Percentiles rank a stretch among this genome's conserved stretches.
These are phyloP conservation scores for Gouania willdenowi DNA, from an alignment of 2,797 vertebrate species.

Conservation along the genomic window DNA sequence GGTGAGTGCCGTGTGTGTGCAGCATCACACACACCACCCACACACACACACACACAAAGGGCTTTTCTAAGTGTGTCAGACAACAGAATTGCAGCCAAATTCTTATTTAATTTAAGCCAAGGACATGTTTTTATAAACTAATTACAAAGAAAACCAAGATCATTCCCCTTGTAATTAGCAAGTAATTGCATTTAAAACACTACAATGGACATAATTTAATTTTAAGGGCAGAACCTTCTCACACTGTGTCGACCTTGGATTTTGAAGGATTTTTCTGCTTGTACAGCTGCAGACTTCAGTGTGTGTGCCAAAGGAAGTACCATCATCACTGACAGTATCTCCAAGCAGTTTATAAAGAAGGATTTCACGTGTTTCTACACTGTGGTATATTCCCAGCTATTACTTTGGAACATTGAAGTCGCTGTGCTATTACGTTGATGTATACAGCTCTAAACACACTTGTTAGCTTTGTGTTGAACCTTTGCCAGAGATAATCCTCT, in stretches of 20 bases:
- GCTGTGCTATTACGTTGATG: conserved; percentile 42
- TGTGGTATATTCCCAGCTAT: conserved; percentile 43
- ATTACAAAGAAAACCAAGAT: conserved; percentile 58
- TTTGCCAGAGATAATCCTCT: conserved; percentile 37
- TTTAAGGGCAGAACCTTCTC: conserved; percentile 34
- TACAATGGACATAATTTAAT: conserved; percentile 57
- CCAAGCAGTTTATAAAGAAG: conserved; percentile 58
- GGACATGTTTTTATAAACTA: conserved; percentile 31
- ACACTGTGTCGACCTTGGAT: conserved; percentile 20
- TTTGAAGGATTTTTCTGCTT: conserved; percentile 13
- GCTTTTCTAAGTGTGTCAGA: no score
- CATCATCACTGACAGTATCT: conserved; percentile 47
- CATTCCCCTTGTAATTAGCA: conserved; percentile 50
- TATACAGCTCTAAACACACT: conserved; percentile 48
- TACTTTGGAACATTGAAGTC: conserved; percentile 45
- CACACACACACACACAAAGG: no score
- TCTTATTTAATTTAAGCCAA: conserved; percentile 18
- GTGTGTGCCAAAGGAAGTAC: conserved; percentile 25
- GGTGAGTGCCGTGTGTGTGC: no score
- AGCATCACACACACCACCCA: no score
- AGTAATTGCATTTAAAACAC: conserved; percentile 34
- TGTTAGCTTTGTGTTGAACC: conserved; percentile 48
- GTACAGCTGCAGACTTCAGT: conserved; percentile 24
- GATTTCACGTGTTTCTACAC: conserved; percentile 59
- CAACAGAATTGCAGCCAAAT: conserved; percentile 1